Conservation (phyloP, 2,888 invertebrate species). For the Capitulum mitella region DNA sequence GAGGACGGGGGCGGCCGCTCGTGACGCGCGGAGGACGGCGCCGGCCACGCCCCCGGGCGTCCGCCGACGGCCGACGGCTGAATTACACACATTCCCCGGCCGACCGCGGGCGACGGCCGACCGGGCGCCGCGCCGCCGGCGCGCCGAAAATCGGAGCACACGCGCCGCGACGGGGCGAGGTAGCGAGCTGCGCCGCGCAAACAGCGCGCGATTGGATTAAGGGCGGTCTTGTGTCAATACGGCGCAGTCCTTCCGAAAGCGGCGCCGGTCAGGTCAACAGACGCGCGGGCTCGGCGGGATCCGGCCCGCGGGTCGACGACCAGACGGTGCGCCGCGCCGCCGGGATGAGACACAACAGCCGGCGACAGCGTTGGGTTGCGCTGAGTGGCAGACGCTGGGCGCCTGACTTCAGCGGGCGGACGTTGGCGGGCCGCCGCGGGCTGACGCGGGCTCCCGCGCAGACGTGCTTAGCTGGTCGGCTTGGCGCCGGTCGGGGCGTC, state of each 20-base stretch:
- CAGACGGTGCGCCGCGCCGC: background rate
- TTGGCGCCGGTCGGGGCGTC: background rate
- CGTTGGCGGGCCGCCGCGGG: too few relatives aligned
- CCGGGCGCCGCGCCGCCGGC: background rate
- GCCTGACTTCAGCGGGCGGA: too few relatives aligned
- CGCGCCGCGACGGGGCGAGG: too few relatives aligned
- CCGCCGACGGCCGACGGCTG: background rate
- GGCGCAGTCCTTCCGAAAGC: background rate
- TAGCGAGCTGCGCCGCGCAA: background rate
- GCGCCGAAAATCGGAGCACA: too few relatives aligned
- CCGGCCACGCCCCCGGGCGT: background rate
- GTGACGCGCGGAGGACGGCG: background rate
- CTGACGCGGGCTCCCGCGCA: too few relatives aligned
- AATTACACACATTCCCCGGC: background rate
- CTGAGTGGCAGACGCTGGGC: background rate
- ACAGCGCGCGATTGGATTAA: background rate
- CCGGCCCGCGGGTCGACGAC: background rate
- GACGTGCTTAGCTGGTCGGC: background rate
- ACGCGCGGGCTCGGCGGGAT: background rate
- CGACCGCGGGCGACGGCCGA: background rate
- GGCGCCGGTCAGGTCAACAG: background rate
- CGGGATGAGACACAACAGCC: background rate
- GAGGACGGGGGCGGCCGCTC: background rate
- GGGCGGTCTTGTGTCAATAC: background rate
- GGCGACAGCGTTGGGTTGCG: background rate